Evolutionary conservation across 2,888 invertebrate species (phyloP).

Genomic region (Oasisia sp.): DNA sequence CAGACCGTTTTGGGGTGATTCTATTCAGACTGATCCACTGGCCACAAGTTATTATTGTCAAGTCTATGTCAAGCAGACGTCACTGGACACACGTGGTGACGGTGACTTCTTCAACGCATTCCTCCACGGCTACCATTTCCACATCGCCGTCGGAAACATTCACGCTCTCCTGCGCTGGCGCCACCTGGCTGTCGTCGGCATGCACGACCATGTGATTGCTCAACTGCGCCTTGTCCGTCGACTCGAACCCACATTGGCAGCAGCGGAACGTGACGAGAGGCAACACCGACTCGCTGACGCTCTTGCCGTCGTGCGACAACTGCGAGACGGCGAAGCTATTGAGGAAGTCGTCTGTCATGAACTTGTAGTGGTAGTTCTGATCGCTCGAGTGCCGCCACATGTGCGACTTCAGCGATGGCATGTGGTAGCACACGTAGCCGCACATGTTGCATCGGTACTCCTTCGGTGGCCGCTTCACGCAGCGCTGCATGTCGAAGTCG

Average conservation of each 20-base stretch:
- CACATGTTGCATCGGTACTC: constrained; percentile 65
- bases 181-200: constrained; percentile 58
- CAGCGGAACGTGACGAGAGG: constrained; percentile 61
- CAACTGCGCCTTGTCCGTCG: constrained; percentile 57
- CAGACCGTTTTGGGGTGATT: background rate
- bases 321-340: background rate
- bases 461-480: constrained; percentile 56
- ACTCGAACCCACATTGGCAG: constrained; percentile 64
- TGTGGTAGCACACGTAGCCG: constrained; percentile 64
- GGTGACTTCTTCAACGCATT: background rate
- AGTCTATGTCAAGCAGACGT: background rate
- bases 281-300: background rate
- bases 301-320: background rate
- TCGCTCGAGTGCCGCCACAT: constrained; percentile 65
- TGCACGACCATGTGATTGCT: constrained; percentile 61
- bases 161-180: background rate
- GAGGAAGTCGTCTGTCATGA: constrained; percentile 37
- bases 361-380: constrained; percentile 61
- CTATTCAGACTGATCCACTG: background rate
- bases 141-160: background rate
- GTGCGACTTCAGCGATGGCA: constrained; percentile 64
- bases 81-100: constrained; percentile 4
- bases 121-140: background rate
- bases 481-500: constrained; percentile 49
- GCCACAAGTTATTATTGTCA: background rate